A percentile compares a stretch with the other conserved stretches of the same genome.
phyloP scores from a whole-genome alignment of 2,797 vertebrate genomes.

The Iguana delicatissima region DNA sequence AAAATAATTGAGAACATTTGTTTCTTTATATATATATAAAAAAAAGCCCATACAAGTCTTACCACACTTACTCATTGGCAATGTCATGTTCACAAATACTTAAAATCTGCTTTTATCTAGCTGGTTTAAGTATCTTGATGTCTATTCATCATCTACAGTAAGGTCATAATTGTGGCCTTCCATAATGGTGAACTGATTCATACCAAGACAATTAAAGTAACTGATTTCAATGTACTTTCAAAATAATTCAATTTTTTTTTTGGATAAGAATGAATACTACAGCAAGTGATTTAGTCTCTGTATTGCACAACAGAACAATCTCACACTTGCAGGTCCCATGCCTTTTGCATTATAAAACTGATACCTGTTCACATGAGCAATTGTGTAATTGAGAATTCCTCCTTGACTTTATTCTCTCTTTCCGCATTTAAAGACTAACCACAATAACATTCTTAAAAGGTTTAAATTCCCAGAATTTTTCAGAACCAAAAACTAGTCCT shows the following conservation, averaged over 20 bases:
- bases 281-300: not conserved
- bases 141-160: not conserved
- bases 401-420: not conserved
- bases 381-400: not conserved
- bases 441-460: not conserved
- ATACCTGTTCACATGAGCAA: not conserved
- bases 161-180: not conserved
- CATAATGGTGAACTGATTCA: not conserved
- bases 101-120: not conserved
- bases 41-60: no score
- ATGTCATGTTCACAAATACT: not conserved
- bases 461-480: not conserved
- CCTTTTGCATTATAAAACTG: not conserved
- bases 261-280: not conserved
- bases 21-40: no score
- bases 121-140: not conserved
- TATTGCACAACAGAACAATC: not conserved
- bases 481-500: not conserved
- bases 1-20: slow-evolving; percentile 29
- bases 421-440: not conserved
- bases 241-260: not conserved
- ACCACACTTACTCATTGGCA: not conserved
- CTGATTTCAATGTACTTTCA: not conserved
- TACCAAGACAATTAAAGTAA: not conserved
- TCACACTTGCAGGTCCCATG: not conserved